Evolutionary conservation across 1,140 invertebrate genomes (phyloP), one percentile per base, ranked within the genome.

Genomic region (Macrobrachium nipponense): DNA sequence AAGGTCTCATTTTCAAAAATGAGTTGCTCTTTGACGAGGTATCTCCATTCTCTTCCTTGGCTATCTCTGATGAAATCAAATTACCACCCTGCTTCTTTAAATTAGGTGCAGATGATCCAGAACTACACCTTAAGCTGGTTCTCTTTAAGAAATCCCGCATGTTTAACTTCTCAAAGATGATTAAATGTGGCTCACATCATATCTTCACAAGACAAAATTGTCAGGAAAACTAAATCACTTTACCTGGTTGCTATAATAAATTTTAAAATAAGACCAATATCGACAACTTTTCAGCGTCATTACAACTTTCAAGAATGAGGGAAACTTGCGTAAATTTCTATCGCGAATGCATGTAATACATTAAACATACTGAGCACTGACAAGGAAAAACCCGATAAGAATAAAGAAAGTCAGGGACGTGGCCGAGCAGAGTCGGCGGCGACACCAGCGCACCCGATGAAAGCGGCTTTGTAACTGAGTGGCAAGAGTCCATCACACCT

Each of bases 121-220:
- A 43, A 20, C 12, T 72, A 23, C 18, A 59, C 36, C 61, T 80
- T 7, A 43, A 20, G 18, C 60, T 27, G 51, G 20, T 80, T 62
- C 64, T 80, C 62, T 59, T 64, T n/a, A 80, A 44, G 27, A 80
- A 80, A 20, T 80, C 77, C 44, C 61, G 60, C 77, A 80, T 80
- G n/a, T 7, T 80, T 14, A 60, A 23, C 3, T 15, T 61, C 23
- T 11, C 17, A 78, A 14, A 15, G 44, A 51, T 72, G 18, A 27
- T 5, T 15, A 72, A 43, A 43, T 27, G 14, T 36, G 12, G n/a
- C 12, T 20, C n/a, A 27, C 68, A 0, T 23, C 51, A 51, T 51
- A 51, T 12, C 51, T 51, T 51, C 51, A 10, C 51, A 8, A 51
- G 51, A 6, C 51, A 51, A 51, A 51, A 3, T 51, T 51, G 2